phyloP scores from a whole-genome alignment of 2,888 invertebrate genomes.

The Parnassius mnemosyne region DNA sequence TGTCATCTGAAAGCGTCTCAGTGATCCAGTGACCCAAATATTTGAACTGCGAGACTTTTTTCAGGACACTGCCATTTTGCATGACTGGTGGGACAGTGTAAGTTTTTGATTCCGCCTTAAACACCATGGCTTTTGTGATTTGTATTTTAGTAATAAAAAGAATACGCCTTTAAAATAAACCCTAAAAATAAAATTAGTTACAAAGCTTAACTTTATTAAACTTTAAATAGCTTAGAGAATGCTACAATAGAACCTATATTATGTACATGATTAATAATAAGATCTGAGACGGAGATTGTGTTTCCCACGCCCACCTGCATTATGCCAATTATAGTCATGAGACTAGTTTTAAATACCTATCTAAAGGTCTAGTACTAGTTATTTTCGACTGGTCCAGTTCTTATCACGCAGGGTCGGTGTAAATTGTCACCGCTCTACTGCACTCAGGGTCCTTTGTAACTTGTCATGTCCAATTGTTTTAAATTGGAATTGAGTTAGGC shows the following conservation, averaged over 20 bases:
- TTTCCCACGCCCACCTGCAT: conserved; percentile 27
- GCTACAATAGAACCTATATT: conserved; percentile 6
- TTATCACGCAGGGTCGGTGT: conserved; percentile 7
- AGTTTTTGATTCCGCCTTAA: no score
- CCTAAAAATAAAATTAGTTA: no score
- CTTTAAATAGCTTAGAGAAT: background rate
- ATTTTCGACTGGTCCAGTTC: conserved; percentile 8
- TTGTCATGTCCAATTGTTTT: background rate
- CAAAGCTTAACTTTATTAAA: no score
- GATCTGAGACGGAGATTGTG: conserved; percentile 15
- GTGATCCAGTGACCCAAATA: no score
- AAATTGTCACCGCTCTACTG: conserved; percentile 14
- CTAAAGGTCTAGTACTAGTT: conserved; percentile 8
- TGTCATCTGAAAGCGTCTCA: no score
- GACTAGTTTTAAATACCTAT: conserved; percentile 11
- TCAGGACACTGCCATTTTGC: no score
- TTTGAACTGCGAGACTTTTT: no score
- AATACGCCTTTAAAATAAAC: no score
- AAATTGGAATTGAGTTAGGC: background rate
- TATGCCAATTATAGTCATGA: conserved; percentile 24
- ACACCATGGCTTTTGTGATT: no score
- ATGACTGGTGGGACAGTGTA: no score
- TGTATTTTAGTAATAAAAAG: no score
- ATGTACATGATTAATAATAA: conserved; percentile 14
- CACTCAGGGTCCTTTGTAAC: conserved; percentile 9